Conservation (phyloP, 1,140 invertebrate genomes). For the Anastrepha obliqua region DNA sequence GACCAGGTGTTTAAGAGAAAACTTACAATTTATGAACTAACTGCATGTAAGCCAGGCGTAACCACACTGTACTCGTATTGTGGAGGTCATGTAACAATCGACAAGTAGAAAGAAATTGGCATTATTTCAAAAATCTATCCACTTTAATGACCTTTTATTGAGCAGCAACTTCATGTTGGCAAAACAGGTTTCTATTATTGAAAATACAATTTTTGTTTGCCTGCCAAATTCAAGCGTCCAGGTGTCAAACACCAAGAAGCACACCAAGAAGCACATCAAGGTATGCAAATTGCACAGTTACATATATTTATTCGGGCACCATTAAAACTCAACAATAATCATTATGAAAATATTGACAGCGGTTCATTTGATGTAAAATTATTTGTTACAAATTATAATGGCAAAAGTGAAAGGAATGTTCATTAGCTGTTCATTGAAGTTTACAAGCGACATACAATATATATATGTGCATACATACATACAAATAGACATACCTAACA, state of each 20-base stretch:
- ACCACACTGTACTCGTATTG: no score
- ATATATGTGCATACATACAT: no score
- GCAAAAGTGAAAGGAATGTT: not conserved
- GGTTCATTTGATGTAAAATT: not conserved
- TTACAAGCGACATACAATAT: not conserved
- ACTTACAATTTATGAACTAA: no score
- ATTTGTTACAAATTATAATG: conserved; percentile 26
- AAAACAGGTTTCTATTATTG: no score
- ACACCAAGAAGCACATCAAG: not conserved
- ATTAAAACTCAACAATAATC: not conserved
- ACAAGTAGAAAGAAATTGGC: no score
- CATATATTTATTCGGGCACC: not conserved
- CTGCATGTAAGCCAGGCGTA: no score
- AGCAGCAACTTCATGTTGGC: no score
- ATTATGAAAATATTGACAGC: not conserved
- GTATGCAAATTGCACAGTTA: not conserved
- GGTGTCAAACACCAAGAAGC: not conserved
- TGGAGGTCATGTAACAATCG: no score
- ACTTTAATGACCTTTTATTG: no score
- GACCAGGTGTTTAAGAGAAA: no score
- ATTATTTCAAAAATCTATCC: no score
- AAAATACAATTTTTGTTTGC: no score
- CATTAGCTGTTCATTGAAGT: not conserved
- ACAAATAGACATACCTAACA: conserved; percentile 5
- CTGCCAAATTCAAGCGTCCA: not conserved